Percentiles rank a stretch among this genome's conserved stretches.
Conservation (phyloP, 2,888 invertebrate genomes). For the Actias luna region DNA sequence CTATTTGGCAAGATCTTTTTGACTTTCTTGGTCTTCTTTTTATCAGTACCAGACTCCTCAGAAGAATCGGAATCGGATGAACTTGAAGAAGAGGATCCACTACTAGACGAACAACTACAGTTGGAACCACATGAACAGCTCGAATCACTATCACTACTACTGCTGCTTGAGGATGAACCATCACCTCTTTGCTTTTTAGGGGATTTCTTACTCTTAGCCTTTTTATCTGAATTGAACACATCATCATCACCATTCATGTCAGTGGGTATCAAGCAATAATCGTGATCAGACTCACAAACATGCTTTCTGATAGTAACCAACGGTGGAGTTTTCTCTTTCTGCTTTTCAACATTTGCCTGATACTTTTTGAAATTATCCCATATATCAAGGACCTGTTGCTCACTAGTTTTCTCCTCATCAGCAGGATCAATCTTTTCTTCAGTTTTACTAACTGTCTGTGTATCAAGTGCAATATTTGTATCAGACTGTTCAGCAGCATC, state of each 20-base stretch:
- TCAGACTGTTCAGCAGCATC: constrained; percentile 25
- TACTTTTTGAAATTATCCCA: constrained; percentile 90
- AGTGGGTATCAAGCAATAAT: constrained; percentile 84
- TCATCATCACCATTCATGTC: constrained; percentile 74
- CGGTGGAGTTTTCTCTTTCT: constrained; percentile 70
- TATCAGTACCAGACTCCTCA: constrained; percentile 63
- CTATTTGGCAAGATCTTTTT: constrained; percentile 62
- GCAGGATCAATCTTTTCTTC: constrained; percentile 46
- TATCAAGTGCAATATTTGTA: constrained; percentile 23
- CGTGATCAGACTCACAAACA: constrained; percentile 87
- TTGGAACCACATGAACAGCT: constrained; percentile 92
- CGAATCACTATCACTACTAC: constrained; percentile 88
- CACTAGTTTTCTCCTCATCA: constrained; percentile 77
- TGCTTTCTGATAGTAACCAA: constrained; percentile 77
- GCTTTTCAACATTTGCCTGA: constrained; percentile 85
- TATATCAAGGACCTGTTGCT: constrained; percentile 85
- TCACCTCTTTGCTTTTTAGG: constrained; percentile 73
- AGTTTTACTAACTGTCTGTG: constrained; percentile 32
- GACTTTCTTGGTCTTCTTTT: constrained; percentile 68
- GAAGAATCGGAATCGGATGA: constrained; percentile 76
- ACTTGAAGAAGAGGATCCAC: constrained; percentile 85
- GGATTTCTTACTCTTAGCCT: constrained; percentile 74
- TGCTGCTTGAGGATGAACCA: constrained; percentile 87
- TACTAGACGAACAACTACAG: constrained; percentile 90
- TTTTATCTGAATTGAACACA: constrained; percentile 59